Base-by-base conservation (phyloP, 2,113 vertebrate genomes). In the Apeltes quadracus region DNA sequence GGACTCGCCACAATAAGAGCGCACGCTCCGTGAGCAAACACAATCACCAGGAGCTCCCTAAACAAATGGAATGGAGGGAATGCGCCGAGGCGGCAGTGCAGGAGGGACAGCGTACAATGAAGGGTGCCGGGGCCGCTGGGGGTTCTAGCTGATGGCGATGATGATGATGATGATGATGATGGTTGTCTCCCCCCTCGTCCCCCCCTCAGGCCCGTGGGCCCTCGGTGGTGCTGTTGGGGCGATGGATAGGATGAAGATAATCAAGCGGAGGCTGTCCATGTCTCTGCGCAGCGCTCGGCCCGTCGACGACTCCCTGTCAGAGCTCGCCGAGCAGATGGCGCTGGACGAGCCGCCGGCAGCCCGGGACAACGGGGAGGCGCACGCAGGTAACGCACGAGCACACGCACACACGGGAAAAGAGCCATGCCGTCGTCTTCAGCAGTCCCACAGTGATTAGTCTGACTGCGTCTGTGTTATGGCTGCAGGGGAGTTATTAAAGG, bases 241-340 rank as follows among this genome's bases (percentile, higher is more conserved):
- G 90, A 95, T 95, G 94, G 94, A 95, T 89, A 92, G 94, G 64
- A 94, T 95, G 93, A 95, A 94, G 89, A 94, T 94, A 48, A 94
- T 95, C 88, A 94, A 95, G 81, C 88, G 93, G 72, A 92, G 93
- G 67, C 90, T 95, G 87, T 95, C 94, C 82, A 94, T 94, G 93
- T 92, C 93, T 63, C 87, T 95, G 66, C 94, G 93, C 61, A 94
- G 93, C 14, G 88, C 92, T 66, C 92, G 94, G 72, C 93, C 93
- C 5, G 88, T 94, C 1, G 94, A 94, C 32, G 94, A 94, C 53
- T 94, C 93, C n/a, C 87, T 95, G 69, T 94, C 93, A 0, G 93
- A 94, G 69, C 88, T 94, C 63, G 91, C 94, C 0, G 94, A 95
- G 69, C 93, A 94, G 69, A 93, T 92, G 62, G 87, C 88, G 12